These are phyloP conservation scores for Malacoctenus gilli DNA, from an alignment of 2,797 vertebrate genomes.

Conservation along the genomic window DNA sequence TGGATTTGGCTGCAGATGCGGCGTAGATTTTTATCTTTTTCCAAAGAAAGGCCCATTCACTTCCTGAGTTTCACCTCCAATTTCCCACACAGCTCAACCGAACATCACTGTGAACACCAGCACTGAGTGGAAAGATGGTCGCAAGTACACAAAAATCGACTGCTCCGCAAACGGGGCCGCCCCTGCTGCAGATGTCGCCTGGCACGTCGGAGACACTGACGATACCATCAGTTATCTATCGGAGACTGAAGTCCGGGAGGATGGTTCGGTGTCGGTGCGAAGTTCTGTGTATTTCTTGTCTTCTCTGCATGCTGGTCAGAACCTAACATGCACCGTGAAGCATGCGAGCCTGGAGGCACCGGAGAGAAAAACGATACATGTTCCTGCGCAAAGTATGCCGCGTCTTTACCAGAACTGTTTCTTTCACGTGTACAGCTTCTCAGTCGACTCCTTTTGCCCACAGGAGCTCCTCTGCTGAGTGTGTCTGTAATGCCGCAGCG, in stretches of 20 bases:
- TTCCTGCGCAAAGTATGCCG: slow-evolving; percentile 65
- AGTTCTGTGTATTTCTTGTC: slow-evolving; percentile 64
- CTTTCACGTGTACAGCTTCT: slow-evolving; percentile 12
- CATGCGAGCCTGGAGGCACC: slow-evolving; percentile 60
- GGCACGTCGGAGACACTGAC: slow-evolving; percentile 49
- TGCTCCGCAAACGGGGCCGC: slow-evolving; percentile 67
- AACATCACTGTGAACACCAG: slow-evolving; percentile 64
- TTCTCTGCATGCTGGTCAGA: slow-evolving; percentile 67
- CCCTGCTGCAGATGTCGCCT: slow-evolving; percentile 65
- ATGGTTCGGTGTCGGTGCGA: slow-evolving; percentile 31
- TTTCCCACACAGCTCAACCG: slow-evolving; percentile 60
- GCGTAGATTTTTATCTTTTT: slow-evolving; percentile 21
- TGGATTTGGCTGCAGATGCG: neutral
- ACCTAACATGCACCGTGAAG: slow-evolving; percentile 70
- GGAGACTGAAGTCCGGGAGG: slow-evolving; percentile 34
- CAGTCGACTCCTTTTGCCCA: slow-evolving; percentile 32
- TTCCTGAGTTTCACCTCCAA: slow-evolving; percentile 31
- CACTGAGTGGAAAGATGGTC: slow-evolving; percentile 55
- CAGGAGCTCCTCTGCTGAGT: slow-evolving; percentile 59
- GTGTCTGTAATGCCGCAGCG: slow-evolving; percentile 56
- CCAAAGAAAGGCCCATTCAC: slow-evolving; percentile 9
- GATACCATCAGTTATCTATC: slow-evolving; percentile 12
- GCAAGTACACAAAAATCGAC: slow-evolving; percentile 50
- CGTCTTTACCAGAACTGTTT: slow-evolving; percentile 27
- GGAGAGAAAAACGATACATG: slow-evolving; percentile 54